These are phyloP conservation scores for Trinectes maculatus DNA, from an alignment of 2,113 vertebrate species.

Conservation along the genomic window DNA sequence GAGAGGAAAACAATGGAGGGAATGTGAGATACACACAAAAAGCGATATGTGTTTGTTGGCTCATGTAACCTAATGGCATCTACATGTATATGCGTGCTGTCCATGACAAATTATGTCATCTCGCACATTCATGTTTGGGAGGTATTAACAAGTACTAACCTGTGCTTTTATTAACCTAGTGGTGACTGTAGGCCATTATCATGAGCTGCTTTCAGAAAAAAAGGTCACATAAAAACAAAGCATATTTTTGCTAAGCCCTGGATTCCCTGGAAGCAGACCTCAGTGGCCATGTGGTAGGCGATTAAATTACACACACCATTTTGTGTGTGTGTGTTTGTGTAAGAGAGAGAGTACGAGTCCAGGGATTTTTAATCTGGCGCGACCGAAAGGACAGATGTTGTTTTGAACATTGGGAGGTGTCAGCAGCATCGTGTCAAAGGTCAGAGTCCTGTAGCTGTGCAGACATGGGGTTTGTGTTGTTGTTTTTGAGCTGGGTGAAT, in stretches of 20 bases:
- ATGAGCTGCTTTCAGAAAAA: slow-evolving; percentile 27
- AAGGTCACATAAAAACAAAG: slow-evolving; percentile 47
- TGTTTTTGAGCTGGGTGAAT: neutral
- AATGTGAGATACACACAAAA: slow-evolving; percentile 15
- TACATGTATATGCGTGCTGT: neutral
- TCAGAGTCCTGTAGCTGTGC: neutral
- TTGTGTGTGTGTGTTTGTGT: slow-evolving; percentile 39
- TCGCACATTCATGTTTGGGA: neutral
- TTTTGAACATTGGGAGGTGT: slow-evolving; percentile 60
- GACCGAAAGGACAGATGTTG: slow-evolving; percentile 74
- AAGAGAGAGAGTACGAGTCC: slow-evolving; percentile 41
- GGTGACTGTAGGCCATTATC: slow-evolving; percentile 38
- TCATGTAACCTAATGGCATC: neutral
- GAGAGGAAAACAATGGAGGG: neutral
- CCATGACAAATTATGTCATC: neutral
- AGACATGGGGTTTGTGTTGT: neutral
- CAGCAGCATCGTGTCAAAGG: slow-evolving; percentile 29
- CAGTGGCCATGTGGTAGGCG: slow-evolving; percentile 50
- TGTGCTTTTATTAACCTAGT: slow-evolving; percentile 9
- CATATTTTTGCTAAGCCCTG: slow-evolving; percentile 68
- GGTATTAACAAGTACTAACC: slow-evolving; percentile 20
- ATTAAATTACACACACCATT: slow-evolving; percentile 64
- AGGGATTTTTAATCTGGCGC: slow-evolving; percentile 57
- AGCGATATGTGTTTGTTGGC: neutral
- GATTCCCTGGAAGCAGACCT: slow-evolving; percentile 42